phyloP scores from a whole-genome alignment of 2,113 vertebrate species.

The Pithys albifrons region DNA sequence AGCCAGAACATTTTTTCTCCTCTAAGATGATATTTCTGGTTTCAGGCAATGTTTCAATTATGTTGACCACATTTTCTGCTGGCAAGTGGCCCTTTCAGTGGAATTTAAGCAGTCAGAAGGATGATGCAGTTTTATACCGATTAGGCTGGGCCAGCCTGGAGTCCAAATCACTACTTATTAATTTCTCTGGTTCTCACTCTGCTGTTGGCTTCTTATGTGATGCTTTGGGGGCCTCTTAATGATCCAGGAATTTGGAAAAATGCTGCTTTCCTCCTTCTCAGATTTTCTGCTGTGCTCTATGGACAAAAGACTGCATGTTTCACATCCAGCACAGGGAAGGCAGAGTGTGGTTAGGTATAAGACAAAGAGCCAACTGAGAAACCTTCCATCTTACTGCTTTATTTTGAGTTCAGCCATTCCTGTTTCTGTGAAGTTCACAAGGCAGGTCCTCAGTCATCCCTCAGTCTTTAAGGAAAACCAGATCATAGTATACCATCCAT shows the following conservation, averaged over 20 bases:
- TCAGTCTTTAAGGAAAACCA: not conserved
- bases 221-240: not conserved
- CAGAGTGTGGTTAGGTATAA: not conserved
- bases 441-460: not conserved
- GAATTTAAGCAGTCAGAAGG: not conserved
- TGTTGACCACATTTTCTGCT: not conserved
- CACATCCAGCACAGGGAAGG: not conserved
- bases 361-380: not conserved
- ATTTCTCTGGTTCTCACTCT: not conserved
- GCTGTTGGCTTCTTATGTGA: not conserved
- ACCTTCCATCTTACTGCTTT: not conserved
- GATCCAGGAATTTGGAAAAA: not conserved
- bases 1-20: not conserved
- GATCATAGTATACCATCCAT: not conserved
- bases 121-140: not conserved
- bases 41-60: not conserved
- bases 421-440: not conserved
- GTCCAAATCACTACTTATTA: not conserved
- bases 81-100: not conserved
- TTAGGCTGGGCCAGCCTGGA: not conserved
- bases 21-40: not conserved
- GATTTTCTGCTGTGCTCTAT: not conserved
- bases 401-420: not conserved
- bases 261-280: not conserved
- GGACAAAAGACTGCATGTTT: not conserved